Evolutionary conservation across 2,113 vertebrate genomes (phyloP).

Genomic region (Calidris pugnax): DNA sequence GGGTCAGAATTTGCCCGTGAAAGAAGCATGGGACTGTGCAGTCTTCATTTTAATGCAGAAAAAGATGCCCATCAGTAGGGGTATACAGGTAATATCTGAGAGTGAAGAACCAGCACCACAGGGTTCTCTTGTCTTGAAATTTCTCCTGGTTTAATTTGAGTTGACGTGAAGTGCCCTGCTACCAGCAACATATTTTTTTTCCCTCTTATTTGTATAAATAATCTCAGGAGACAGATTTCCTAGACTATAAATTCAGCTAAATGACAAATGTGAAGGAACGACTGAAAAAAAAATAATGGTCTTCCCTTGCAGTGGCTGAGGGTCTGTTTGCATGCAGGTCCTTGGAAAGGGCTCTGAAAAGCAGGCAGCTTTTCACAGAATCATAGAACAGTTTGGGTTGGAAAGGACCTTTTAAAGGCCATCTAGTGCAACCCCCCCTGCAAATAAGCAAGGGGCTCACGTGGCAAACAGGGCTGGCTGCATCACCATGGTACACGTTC

Average conservation of each 20-base stretch:
- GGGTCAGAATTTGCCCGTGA: background rate
- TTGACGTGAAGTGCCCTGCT: background rate
- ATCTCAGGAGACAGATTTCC: background rate
- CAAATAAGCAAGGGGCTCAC: background rate
- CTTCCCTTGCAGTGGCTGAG: background rate
- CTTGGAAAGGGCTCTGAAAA: background rate
- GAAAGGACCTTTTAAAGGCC: background rate
- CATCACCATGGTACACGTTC: too few relatives aligned
- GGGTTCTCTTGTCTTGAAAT: background rate
- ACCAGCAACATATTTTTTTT: background rate
- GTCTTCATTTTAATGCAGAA: background rate
- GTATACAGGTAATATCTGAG: background rate
- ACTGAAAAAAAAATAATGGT: background rate
- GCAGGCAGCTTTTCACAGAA: background rate
- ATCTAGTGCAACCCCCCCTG: background rate
- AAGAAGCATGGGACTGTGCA: background rate
- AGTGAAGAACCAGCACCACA: background rate
- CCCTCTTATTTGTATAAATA: background rate
- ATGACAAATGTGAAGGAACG: background rate
- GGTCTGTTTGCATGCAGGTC: background rate
- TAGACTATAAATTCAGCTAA: background rate
- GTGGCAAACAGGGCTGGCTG: background rate
- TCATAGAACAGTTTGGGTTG: background rate
- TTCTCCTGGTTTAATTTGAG: background rate
- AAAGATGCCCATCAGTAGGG: background rate